Percentiles rank a stretch among this genome's conserved stretches.
Conservation (phyloP, 2,113 vertebrate genomes). For the Podarcis cretensis region DNA sequence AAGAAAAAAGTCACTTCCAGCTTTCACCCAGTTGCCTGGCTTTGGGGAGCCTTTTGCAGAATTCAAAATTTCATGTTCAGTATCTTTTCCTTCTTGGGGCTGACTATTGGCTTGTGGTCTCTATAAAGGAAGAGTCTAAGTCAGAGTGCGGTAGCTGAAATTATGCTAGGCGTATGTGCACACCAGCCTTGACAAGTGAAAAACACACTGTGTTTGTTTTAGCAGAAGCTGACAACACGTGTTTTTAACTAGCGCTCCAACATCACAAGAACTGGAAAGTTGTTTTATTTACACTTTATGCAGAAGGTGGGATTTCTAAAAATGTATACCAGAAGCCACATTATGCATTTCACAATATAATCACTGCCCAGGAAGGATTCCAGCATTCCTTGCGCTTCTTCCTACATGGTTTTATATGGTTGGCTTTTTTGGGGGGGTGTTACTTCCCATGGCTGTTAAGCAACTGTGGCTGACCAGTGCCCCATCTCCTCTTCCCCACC, state of each 20-base stretch:
- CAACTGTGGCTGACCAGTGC: background rate
- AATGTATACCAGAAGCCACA: background rate
- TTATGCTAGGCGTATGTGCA: background rate
- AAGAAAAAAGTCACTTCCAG: background rate
- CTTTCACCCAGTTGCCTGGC: background rate
- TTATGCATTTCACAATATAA: background rate
- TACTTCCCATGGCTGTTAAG: background rate
- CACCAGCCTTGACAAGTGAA: background rate
- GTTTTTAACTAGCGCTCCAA: background rate
- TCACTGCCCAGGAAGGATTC: background rate
- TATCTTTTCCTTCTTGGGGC: background rate
- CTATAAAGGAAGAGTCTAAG: background rate
- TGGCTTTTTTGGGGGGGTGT: too few relatives aligned
- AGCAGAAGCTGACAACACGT: background rate
- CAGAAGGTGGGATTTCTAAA: background rate
- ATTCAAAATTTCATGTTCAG: background rate
- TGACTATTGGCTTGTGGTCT: constrained; percentile 3
- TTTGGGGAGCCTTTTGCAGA: background rate
- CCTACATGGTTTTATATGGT: too few relatives aligned
- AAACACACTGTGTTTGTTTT: background rate
- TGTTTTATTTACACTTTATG: background rate
- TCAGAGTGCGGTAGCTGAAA: background rate
- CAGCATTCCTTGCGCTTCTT: background rate
- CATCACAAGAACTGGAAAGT: background rate
- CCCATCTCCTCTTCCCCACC: background rate